Evolutionary conservation across 2,113 vertebrate species (phyloP).

Genomic region (Numida meleagris): DNA sequence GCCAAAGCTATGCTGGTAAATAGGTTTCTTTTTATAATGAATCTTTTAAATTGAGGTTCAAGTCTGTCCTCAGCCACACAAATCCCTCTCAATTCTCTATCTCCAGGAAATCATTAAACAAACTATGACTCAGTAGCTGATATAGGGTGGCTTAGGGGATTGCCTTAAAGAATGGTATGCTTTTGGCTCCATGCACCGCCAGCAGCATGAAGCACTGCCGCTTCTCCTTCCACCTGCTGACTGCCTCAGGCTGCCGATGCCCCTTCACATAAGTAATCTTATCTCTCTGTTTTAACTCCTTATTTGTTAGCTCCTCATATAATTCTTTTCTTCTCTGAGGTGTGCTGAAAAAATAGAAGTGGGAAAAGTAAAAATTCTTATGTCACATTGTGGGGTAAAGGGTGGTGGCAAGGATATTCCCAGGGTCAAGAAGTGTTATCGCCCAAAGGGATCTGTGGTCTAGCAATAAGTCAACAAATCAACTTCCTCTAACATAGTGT

Average conservation of each 20-base stretch:
- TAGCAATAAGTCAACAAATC: background rate
- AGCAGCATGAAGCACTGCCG: background rate
- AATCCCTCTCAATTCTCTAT: background rate
- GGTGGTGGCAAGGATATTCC: background rate
- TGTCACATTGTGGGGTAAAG: background rate
- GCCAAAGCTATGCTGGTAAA: background rate
- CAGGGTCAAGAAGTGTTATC: background rate
- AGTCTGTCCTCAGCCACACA: background rate
- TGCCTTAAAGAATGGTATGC: background rate
- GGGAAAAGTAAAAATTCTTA: background rate
- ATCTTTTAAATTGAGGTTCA: background rate
- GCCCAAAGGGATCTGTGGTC: no score
- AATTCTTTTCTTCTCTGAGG: background rate
- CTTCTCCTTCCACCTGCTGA: background rate
- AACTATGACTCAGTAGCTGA: background rate
- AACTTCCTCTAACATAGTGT: background rate
- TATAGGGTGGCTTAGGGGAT: background rate
- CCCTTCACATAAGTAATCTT: no score
- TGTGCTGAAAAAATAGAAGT: background rate
- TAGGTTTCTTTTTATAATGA: background rate
- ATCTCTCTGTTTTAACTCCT: background rate
- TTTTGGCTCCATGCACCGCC: background rate
- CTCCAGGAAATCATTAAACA: background rate
- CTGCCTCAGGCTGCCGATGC: background rate
- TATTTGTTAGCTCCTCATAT: background rate